Evolutionary conservation across 1,140 invertebrate species (phyloP).

Genomic region (Heterodera carotae): DNA sequence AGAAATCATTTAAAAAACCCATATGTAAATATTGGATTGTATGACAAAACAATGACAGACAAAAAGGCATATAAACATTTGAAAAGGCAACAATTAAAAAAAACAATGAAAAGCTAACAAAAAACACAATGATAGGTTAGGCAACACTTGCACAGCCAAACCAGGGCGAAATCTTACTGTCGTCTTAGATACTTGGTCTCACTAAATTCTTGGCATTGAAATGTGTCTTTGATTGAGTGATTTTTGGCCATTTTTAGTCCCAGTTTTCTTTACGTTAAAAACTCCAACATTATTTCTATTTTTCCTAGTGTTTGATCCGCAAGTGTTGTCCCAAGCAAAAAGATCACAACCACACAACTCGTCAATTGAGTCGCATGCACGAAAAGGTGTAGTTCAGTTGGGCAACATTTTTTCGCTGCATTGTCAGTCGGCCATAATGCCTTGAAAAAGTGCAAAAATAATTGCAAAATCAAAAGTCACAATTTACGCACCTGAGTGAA

Average conservation of each 20-base stretch:
- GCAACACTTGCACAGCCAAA: too few species aligned
- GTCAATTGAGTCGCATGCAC: conserved; percentile 48
- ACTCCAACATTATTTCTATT: too few species aligned
- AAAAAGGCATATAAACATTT: conserved; percentile 34
- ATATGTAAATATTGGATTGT: conserved; percentile 9
- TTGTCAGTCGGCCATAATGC: conserved; percentile 57
- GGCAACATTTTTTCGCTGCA: conserved; percentile 38
- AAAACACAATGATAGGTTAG: conserved; percentile 17
- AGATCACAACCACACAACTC: too few species aligned
- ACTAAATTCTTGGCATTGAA: too few species aligned
- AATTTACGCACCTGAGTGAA: conserved; percentile 51
- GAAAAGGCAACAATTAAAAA: conserved; percentile 33
- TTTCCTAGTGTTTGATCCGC: too few species aligned
- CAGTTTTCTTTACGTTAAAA: too few species aligned
- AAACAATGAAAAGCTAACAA: conserved; percentile 27
- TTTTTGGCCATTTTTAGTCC: too few species aligned
- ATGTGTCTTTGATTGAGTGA: too few species aligned
- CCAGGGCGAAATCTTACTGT: too few species aligned
- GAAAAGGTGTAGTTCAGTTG: conserved; percentile 49
- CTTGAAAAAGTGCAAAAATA: conserved; percentile 44
- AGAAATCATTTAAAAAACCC: conserved; percentile 37
- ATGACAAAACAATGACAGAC: too few species aligned
- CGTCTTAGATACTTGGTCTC: too few species aligned
- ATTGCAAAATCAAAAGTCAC: conserved; percentile 23
- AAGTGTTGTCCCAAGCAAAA: too few species aligned